These are phyloP conservation scores for Guaruba guarouba DNA, from an alignment of 2,113 vertebrate genomes.

Conservation along the genomic window DNA sequence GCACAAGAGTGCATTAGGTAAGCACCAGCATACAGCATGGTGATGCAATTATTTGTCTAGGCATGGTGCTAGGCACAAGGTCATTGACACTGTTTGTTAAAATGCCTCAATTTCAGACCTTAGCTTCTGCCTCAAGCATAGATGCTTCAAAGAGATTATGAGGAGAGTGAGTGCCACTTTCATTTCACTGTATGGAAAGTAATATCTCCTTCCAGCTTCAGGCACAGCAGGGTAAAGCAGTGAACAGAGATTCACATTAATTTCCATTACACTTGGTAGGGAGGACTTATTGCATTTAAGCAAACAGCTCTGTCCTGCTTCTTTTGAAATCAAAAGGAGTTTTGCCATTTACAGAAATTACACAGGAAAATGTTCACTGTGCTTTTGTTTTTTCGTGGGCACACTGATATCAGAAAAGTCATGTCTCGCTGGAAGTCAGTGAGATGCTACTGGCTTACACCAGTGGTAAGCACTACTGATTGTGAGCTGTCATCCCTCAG, in stretches of 20 bases:
- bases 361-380: background rate
- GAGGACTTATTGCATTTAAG: background rate
- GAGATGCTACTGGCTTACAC: background rate
- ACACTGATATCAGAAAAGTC: background rate
- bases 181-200: background rate
- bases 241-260: background rate
- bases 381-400: background rate
- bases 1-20: background rate
- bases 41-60: background rate
- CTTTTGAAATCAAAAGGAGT: background rate
- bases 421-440: fast-evolving
- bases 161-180: background rate
- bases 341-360: background rate
- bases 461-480: fast-evolving
- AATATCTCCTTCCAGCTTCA: background rate
- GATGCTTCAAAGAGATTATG: background rate
- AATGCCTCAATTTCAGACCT: background rate
- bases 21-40: fast-evolving
- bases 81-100: background rate
- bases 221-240: background rate
- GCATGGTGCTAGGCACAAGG: background rate
- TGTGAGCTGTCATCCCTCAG: background rate
- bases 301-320: background rate
- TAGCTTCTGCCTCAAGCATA: fast-evolving
- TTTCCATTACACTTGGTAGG: background rate